phyloP scores from a whole-genome alignment of 2,113 vertebrate genomes.

The Cynoglossus semilaevis region DNA sequence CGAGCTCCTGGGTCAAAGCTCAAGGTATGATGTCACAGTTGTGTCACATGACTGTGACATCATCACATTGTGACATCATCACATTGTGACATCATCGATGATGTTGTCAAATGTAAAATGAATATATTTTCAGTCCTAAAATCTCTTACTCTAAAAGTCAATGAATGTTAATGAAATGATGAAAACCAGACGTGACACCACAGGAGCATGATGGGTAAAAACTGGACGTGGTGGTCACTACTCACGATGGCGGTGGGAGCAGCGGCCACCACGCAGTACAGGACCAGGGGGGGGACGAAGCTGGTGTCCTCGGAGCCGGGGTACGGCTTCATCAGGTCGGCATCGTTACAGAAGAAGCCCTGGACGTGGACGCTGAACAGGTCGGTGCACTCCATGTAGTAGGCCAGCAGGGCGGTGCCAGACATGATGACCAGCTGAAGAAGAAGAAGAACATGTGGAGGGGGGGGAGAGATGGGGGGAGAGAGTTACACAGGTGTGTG shows the following conservation, averaged over 20 bases:
- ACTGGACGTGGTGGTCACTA: too few species aligned
- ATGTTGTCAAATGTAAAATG: too few species aligned
- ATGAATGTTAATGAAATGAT: too few species aligned
- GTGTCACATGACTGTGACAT: neutral
- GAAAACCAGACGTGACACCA: too few species aligned
- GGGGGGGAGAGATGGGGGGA: conserved; percentile 5
- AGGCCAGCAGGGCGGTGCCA: conserved; percentile 92
- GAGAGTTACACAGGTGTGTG: neutral
- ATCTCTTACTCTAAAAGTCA: too few species aligned
- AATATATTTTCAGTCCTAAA: too few species aligned
- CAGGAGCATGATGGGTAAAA: too few species aligned
- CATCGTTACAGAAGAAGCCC: conserved; percentile 98
- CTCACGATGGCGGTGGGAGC: conserved; percentile 92
- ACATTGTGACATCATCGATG: too few species aligned
- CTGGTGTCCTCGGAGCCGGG: conserved; percentile 91
- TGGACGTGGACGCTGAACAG: conserved; percentile 95
- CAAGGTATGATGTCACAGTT: too few species aligned
- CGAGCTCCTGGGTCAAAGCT: too few species aligned
- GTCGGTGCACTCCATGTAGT: conserved; percentile 98
- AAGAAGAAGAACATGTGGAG: conserved; percentile 82
- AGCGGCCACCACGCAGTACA: conserved; percentile 93
- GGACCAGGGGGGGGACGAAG: conserved; percentile 92
- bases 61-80: too few species aligned
- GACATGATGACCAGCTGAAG: conserved; percentile 98
- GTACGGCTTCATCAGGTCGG: conserved; percentile 96